A percentile compares a stretch with the other conserved stretches of the same genome.
phyloP scores from a whole-genome alignment of 2,113 vertebrate genomes.

The Ginglymostoma cirratum region DNA sequence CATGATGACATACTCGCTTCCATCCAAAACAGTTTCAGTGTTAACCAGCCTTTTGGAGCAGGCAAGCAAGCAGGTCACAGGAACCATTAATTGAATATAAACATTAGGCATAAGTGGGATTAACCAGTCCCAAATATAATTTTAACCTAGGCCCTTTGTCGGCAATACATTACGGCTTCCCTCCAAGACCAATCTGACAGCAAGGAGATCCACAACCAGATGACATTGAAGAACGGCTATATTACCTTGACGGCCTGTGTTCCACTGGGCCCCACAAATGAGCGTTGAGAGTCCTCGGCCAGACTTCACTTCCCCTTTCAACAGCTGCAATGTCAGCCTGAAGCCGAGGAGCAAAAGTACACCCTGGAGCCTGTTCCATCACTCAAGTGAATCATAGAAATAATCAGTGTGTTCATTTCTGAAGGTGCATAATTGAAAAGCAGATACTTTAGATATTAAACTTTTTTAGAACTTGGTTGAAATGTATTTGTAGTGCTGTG shows the following conservation, averaged over 20 bases:
- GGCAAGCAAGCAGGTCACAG: background rate
- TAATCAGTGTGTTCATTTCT: background rate
- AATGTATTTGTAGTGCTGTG: background rate
- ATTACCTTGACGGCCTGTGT: no score
- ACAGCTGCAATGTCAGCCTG: background rate
- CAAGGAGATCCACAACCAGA: background rate
- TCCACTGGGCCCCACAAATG: background rate
- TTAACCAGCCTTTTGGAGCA: background rate
- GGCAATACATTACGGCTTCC: background rate
- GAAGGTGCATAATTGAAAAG: background rate
- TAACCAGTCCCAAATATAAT: background rate
- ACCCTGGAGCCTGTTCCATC: background rate
- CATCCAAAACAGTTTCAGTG: background rate
- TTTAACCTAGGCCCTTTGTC: background rate
- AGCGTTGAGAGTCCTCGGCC: background rate
- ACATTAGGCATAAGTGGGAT: background rate
- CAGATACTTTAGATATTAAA: background rate
- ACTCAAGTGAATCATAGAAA: background rate
- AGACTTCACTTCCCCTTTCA: background rate
- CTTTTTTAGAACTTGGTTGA: background rate
- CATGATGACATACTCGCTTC: background rate
- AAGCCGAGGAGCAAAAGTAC: background rate
- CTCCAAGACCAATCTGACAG: background rate
- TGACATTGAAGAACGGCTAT: background rate
- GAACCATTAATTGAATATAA: background rate